A percentile compares a stretch with the other conserved stretches of the same genome.
Conservation (phyloP, 2,113 vertebrate species). For the Oncorhynchus masou region DNA sequence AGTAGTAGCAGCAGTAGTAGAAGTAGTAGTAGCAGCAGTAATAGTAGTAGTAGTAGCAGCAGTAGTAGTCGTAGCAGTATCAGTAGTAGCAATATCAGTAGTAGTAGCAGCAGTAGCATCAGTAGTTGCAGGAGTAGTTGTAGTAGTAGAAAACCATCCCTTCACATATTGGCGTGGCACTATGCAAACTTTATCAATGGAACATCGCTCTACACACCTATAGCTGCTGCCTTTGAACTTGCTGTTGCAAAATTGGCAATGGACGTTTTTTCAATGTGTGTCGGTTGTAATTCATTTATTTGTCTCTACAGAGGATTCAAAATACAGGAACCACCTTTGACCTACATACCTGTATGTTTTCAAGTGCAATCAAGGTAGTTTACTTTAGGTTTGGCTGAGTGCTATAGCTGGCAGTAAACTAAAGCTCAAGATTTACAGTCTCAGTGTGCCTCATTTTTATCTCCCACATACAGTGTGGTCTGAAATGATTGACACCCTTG, state of each 20-base stretch:
- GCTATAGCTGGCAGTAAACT: background rate
- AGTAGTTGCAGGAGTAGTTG: no score
- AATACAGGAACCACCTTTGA: slow-evolving; percentile 13
- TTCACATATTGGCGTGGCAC: slow-evolving; percentile 17
- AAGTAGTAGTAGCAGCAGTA: no score
- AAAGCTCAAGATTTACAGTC: background rate
- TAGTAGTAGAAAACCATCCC: slow-evolving; percentile 15
- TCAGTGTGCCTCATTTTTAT: background rate
- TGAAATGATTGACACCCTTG: no score
- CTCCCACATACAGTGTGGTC: no score
- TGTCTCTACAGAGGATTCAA: background rate
- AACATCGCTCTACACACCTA: slow-evolving; percentile 9
- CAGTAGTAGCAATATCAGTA: no score
- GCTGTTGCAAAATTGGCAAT: slow-evolving; percentile 27
- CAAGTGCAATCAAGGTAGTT: background rate
- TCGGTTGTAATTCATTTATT: slow-evolving; percentile 13
- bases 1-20: no score
- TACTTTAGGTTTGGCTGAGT: no score
- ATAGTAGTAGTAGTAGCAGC: no score
- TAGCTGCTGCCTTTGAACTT: slow-evolving; percentile 34
- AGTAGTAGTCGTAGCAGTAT: no score
- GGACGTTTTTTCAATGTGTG: slow-evolving; percentile 21
- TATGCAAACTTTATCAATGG: slow-evolving; percentile 20
- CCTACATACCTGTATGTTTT: background rate
- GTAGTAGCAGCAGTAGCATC: no score